A percentile compares a stretch with the other conserved stretches of the same genome.
These are phyloP conservation scores for Tupaia tana DNA, from an alignment of 2,113 vertebrate species.

Conservation along the genomic window DNA sequence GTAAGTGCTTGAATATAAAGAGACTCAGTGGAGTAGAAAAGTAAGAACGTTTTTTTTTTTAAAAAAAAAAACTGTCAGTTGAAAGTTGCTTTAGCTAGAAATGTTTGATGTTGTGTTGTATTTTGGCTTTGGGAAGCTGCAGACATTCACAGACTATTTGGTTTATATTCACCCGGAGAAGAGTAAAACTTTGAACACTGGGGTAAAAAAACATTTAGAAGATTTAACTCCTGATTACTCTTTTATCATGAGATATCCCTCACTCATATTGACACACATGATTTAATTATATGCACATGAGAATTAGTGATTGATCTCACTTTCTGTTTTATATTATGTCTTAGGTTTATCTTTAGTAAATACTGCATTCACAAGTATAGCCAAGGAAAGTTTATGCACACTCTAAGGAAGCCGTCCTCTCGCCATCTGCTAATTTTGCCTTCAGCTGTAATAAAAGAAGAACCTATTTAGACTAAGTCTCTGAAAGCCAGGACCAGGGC, in stretches of 20 bases:
- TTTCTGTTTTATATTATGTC: background rate
- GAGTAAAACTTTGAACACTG: background rate
- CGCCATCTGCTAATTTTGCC: constrained; percentile 6
- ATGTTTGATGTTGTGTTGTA: background rate
- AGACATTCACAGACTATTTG: background rate
- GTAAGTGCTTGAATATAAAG: background rate
- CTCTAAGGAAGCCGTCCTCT: background rate
- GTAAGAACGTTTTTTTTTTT: background rate
- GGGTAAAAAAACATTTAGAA: background rate
- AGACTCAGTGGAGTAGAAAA: background rate
- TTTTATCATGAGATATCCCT: background rate
- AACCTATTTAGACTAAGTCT: background rate
- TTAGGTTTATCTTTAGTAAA: background rate
- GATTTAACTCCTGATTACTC: background rate
- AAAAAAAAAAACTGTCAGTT: background rate
- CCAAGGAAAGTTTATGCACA: background rate
- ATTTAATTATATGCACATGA: background rate
- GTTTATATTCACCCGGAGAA: background rate
- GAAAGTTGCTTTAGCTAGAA: background rate
- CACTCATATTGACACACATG: background rate
- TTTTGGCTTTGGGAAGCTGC: background rate
- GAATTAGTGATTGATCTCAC: background rate
- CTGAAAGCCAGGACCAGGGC: background rate
- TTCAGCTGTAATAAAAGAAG: background rate
- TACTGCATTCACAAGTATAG: background rate